Evolutionary conservation across 2,797 vertebrate genomes (phyloP).

Genomic region (Chlorospingus flavigularis): DNA sequence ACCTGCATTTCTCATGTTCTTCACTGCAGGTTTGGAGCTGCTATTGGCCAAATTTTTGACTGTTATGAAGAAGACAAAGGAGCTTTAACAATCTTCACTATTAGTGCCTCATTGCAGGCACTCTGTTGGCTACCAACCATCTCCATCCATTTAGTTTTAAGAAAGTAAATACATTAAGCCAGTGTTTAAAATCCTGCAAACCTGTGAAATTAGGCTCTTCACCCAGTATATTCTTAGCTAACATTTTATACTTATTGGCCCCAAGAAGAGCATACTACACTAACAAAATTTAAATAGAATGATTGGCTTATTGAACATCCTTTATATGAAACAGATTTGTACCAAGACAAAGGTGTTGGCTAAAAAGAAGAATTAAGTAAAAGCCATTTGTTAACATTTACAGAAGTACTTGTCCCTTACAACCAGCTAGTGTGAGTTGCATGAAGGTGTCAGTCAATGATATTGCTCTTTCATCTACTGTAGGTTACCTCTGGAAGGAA

Average conservation of each 20-base stretch:
- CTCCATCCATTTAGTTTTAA: slow-evolving; percentile 68
- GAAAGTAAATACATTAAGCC: slow-evolving; percentile 65
- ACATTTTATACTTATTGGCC: slow-evolving; percentile 48
- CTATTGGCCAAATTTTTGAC: slow-evolving; percentile 48
- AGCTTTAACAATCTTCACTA: slow-evolving; percentile 65
- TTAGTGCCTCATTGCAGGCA: slow-evolving; percentile 64
- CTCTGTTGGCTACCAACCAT: slow-evolving; percentile 64
- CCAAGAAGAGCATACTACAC: slow-evolving; percentile 52
- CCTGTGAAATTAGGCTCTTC: slow-evolving; percentile 71
- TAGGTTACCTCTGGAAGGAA: too few relatives aligned
- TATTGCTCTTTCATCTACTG: too few relatives aligned
- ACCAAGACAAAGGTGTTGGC: slow-evolving; percentile 73
- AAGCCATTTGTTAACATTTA: slow-evolving; percentile 70
- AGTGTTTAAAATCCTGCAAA: slow-evolving; percentile 61
- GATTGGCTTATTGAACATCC: slow-evolving; percentile 48
- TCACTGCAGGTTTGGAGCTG: slow-evolving; percentile 57
- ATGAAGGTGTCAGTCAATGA: slow-evolving; percentile 44
- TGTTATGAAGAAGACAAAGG: slow-evolving; percentile 45
- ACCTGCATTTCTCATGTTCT: slow-evolving; percentile 58
- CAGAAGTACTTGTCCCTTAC: slow-evolving; percentile 68
- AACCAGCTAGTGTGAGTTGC: slow-evolving; percentile 69
- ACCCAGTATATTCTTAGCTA: slow-evolving; percentile 61
- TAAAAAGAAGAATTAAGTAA: slow-evolving; percentile 72
- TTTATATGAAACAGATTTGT: slow-evolving; percentile 63
- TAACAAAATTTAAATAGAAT: slow-evolving; percentile 65